A percentile compares a stretch with the other conserved stretches of the same genome.
phyloP scores from a whole-genome alignment of 2,888 invertebrate genomes.

The Microdon myrmicae region DNA sequence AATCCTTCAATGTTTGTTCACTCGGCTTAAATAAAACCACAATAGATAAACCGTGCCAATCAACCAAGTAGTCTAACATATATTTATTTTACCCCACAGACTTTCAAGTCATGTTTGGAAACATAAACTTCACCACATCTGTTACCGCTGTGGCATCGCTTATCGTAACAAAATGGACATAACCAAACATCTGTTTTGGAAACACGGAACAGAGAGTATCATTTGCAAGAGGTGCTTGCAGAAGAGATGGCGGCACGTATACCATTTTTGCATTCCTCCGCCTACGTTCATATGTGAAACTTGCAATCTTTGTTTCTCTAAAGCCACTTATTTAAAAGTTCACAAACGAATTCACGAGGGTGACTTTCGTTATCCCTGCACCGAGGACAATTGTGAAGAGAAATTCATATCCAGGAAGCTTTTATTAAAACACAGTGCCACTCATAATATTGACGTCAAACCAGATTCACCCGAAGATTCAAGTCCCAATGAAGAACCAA shows the following conservation, averaged over 20 bases:
- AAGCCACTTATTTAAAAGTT: slow-evolving; percentile 83
- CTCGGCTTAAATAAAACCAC: too few species aligned
- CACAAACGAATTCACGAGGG: slow-evolving; percentile 82
- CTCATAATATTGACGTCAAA: slow-evolving; percentile 66
- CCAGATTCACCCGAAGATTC: slow-evolving; percentile 13
- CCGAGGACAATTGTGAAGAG: slow-evolving; percentile 76
- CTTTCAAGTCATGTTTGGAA: slow-evolving; percentile 91
- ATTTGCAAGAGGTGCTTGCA: slow-evolving; percentile 85
- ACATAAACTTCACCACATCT: slow-evolving; percentile 86
- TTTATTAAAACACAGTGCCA: slow-evolving; percentile 75
- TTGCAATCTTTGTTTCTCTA: slow-evolving; percentile 79
- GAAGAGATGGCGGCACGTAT: slow-evolving; percentile 92
- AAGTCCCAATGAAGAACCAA: slow-evolving; percentile 14
- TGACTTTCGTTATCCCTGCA: slow-evolving; percentile 78
- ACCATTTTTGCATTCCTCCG: slow-evolving; percentile 89
- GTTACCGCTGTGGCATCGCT: slow-evolving; percentile 87
- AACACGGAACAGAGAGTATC: slow-evolving; percentile 90
- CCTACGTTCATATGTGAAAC: slow-evolving; percentile 82
- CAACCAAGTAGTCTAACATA: too few species aligned
- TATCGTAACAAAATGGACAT: slow-evolving; percentile 90
- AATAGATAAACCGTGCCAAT: too few species aligned
- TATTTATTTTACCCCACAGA: slow-evolving; percentile 60
- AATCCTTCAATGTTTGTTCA: too few species aligned
- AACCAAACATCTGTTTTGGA: slow-evolving; percentile 91
- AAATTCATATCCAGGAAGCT: slow-evolving; percentile 85